Conservation (phyloP, 2,888 invertebrate genomes). For the Boloria euphrosyne region DNA sequence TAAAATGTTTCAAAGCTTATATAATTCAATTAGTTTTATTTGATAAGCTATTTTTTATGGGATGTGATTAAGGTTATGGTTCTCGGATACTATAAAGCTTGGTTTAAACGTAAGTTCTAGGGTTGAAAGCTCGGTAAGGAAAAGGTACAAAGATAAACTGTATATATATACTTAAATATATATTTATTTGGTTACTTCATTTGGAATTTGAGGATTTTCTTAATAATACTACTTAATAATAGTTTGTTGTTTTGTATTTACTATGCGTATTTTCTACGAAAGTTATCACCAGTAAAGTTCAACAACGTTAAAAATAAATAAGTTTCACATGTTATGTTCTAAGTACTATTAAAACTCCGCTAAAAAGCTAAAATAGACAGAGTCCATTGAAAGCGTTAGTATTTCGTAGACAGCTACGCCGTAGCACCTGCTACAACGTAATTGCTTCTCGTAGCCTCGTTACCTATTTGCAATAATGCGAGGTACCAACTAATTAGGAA, state of each 20-base stretch:
- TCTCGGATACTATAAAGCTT: too few relatives aligned
- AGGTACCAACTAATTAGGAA: constrained; percentile 19
- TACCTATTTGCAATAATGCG: constrained; percentile 19
- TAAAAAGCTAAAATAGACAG: neutral
- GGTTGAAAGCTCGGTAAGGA: too few relatives aligned
- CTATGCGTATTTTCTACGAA: too few relatives aligned
- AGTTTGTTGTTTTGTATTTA: too few relatives aligned
- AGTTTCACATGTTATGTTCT: neutral
- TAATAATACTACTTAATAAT: too few relatives aligned
- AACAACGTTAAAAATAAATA: neutral
- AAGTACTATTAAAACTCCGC: too few relatives aligned
- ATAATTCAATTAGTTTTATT: constrained; percentile 9
- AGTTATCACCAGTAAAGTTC: too few relatives aligned
- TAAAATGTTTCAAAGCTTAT: neutral
- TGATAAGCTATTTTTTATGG: neutral
- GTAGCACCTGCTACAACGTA: constrained; percentile 17
- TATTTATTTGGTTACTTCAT: too few relatives aligned
- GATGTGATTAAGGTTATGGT: neutral
- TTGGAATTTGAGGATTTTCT: too few relatives aligned
- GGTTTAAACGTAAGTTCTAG: too few relatives aligned
- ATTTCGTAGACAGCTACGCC: constrained; percentile 8
- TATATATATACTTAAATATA: too few relatives aligned
- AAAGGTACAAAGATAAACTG: too few relatives aligned
- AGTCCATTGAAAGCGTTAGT: constrained; percentile 1
- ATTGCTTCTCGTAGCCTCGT: constrained; percentile 16